Base-by-base conservation (phyloP, 2,888 invertebrate species). In the Nomada fabriciana region DNA sequence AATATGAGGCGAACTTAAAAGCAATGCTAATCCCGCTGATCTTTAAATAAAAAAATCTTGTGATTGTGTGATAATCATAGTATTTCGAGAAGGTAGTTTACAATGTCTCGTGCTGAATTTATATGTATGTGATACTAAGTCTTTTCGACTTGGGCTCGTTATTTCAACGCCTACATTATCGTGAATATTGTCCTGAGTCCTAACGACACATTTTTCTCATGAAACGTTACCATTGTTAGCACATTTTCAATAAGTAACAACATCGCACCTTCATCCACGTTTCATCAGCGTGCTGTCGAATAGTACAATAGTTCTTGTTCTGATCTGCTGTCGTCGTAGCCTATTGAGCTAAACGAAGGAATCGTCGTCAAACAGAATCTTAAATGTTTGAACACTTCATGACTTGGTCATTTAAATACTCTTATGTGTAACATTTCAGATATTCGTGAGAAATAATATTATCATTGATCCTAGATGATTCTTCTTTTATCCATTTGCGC, bases 1-100 rank as follows among this genome's bases (percentile, higher is more conserved):
- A 70, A 76, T 85, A 69, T 85, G 25, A 47, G 84, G 80, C 75
- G 60, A 86, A 70, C 61, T 69, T 57, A 79, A 85, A 90, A 91
- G 91, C 90, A 91, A 91, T 91, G 84, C 75, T 83, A 81, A 85
- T 84, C 79, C 83, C 77, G 59, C 75, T 71, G 23, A 82, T 78
- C 67, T 78, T 53, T 79, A 73, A 82, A 75, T 3, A 15, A 47
- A 47, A 65, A 78, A 78, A 43, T 23, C 52, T 82, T 78, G 84
- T 76, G 88, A 90, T 88, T 82, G 82, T 86, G 83, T 88, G 89
- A 90, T 90, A 90, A 90, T 90, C 83, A 85, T 88, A 88, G 87
- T 90, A 87, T 88, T 88, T 89, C 76, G 80, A 76, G 76, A 81
- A 64, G 73, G 71, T 76, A 76, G 52, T 76, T 74, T 67, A 76